Percentiles rank a stretch among this genome's conserved stretches.
Conservation (phyloP, 2,797 vertebrate genomes). For the Stomatorhinus walkeri region DNA sequence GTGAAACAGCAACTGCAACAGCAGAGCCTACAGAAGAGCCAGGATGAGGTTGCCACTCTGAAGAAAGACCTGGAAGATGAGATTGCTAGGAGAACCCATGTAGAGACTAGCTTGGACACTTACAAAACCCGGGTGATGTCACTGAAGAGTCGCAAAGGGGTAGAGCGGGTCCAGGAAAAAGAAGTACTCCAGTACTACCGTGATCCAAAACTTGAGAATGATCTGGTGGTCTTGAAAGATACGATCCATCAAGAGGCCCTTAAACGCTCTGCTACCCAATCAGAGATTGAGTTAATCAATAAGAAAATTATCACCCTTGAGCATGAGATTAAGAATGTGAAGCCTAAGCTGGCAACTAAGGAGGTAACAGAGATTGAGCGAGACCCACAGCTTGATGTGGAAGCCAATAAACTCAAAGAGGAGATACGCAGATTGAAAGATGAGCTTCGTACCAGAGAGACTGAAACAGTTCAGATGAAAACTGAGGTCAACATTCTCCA, state of each 20-base stretch:
- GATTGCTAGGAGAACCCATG: constrained; percentile 54
- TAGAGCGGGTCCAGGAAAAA: constrained; percentile 83
- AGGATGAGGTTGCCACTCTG: constrained; percentile 53
- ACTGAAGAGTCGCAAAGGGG: constrained; percentile 77
- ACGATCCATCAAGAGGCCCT: constrained; percentile 63
- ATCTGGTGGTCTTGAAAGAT: constrained; percentile 53
- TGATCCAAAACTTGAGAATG: constrained; percentile 76
- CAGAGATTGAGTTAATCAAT: constrained; percentile 61
- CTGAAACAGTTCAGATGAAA: constrained; percentile 63
- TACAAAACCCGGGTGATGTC: constrained; percentile 68
- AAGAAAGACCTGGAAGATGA: constrained; percentile 70
- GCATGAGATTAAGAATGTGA: constrained; percentile 52
- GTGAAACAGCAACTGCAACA: constrained; percentile 57
- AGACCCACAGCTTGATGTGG: constrained; percentile 76
- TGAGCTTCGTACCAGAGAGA: constrained; percentile 53
- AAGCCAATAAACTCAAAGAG: constrained; percentile 63
- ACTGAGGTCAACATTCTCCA: constrained; percentile 75
- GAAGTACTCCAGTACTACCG: constrained; percentile 86
- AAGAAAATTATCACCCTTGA: constrained; percentile 64
- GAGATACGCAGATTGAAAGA: constrained; percentile 64
- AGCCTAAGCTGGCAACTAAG: constrained; percentile 80
- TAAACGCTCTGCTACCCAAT: constrained; percentile 58
- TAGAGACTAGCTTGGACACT: constrained; percentile 63
- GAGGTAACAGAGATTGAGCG: constrained; percentile 89
- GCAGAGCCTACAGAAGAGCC: constrained; percentile 46